A percentile compares a stretch with the other conserved stretches of the same genome.
phyloP scores from a whole-genome alignment of 1,140 invertebrate species.

The Nasonia giraulti region DNA sequence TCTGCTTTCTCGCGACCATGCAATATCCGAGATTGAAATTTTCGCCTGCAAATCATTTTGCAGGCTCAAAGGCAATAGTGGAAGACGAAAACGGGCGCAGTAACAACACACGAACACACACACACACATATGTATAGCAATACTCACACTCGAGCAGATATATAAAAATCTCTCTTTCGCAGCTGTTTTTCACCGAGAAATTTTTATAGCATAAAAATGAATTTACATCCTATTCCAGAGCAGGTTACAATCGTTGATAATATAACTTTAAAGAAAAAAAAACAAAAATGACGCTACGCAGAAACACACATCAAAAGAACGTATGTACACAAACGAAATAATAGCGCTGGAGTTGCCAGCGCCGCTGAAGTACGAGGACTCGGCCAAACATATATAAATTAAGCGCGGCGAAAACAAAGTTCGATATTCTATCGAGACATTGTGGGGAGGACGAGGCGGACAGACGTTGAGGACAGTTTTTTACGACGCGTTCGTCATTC shows the following conservation, averaged over 20 bases:
- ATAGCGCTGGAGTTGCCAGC: neutral
- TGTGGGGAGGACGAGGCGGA: neutral
- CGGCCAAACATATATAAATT: conserved; percentile 3
- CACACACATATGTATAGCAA: neutral
- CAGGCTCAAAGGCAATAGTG: neutral
- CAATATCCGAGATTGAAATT: neutral
- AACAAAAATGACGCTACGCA: neutral
- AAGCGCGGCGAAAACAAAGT: conserved; percentile 41
- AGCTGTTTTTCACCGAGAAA: conserved; percentile 1
- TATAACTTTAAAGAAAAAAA: neutral
- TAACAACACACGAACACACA: neutral
- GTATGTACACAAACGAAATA: neutral
- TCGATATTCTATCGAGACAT: conserved; percentile 47
- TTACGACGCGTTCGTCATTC: neutral
- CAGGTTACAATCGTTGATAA: neutral
- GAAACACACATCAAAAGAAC: neutral
- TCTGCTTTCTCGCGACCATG: neutral
- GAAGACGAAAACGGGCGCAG: neutral
- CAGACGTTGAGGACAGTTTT: neutral
- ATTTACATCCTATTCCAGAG: neutral
- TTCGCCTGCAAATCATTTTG: neutral
- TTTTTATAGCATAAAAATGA: neutral
- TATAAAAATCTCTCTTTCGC: neutral
- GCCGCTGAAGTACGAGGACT: conserved; percentile 36
- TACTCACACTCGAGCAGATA: neutral